Evolutionary conservation across 2,113 vertebrate species (phyloP).

Genomic region (Ageneiosus marmoratus): DNA sequence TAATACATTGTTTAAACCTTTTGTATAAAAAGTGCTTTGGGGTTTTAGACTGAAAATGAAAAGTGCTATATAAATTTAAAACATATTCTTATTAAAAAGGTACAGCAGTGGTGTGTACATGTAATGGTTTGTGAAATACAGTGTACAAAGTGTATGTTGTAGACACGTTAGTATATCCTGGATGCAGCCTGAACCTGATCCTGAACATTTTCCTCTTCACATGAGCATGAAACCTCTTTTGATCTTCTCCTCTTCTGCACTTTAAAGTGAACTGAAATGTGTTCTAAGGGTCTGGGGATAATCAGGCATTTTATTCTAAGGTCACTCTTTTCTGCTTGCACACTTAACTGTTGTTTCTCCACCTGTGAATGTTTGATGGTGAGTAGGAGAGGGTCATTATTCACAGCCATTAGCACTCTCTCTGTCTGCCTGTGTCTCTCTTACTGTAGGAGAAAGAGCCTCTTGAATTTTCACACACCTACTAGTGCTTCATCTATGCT

Average conservation of each 20-base stretch:
- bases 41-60: background rate
- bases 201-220: constrained; percentile 40
- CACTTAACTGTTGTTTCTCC: constrained; percentile 46
- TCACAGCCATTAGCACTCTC: constrained; percentile 45
- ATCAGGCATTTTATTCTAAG: constrained; percentile 50
- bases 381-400: constrained; percentile 46
- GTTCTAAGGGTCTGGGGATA: constrained; percentile 51
- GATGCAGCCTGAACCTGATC: background rate
- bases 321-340: constrained; percentile 39
- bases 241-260: constrained; percentile 51
- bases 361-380: constrained; percentile 40
- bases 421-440: constrained; percentile 2
- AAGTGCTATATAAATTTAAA: background rate
- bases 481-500: constrained; percentile 23
- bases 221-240: constrained; percentile 59
- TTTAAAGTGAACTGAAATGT: constrained; percentile 38
- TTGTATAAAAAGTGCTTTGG: background rate
- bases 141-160: background rate
- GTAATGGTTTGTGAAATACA: background rate
- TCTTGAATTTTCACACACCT: constrained; percentile 41
- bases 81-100: background rate
- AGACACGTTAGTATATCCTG: background rate
- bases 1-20: background rate
- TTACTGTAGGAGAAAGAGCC: constrained; percentile 37
- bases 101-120: background rate